Percentiles rank a stretch among this genome's conserved stretches.
Conservation (phyloP, 2,113 vertebrate genomes). For the Tenrec ecaudatus region DNA sequence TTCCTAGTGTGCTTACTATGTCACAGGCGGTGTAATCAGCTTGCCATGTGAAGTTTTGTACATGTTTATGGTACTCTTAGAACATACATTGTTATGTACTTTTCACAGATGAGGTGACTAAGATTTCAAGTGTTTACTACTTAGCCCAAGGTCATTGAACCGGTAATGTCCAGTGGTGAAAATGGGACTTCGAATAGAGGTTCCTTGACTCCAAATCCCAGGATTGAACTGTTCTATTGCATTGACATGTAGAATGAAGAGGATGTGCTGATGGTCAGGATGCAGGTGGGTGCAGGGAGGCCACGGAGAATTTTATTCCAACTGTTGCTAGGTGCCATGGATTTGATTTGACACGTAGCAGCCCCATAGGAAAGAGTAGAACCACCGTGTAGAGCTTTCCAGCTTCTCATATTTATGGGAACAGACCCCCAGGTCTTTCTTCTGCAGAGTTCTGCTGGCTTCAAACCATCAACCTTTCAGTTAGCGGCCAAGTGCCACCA, state of each 20-base stretch:
- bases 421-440: background rate
- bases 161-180: background rate
- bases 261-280: background rate
- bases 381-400: background rate
- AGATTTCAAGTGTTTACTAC: background rate
- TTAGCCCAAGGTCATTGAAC: background rate
- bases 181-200: background rate
- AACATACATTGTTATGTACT: background rate
- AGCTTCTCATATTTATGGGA: background rate
- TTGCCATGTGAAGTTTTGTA: background rate
- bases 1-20: background rate
- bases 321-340: background rate
- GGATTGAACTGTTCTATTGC: background rate
- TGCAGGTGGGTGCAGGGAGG: background rate
- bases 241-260: conserved; percentile 5
- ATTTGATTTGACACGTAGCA: background rate
- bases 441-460: background rate
- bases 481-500: background rate
- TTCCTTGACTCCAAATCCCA: background rate
- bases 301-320: conserved; percentile 62
- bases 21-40: background rate
- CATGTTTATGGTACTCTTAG: background rate
- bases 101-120: background rate
- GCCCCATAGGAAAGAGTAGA: background rate
- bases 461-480: background rate